Evolutionary conservation across 1,140 invertebrate species (phyloP).

Genomic region (Caenorhabditis tropicalis): DNA sequence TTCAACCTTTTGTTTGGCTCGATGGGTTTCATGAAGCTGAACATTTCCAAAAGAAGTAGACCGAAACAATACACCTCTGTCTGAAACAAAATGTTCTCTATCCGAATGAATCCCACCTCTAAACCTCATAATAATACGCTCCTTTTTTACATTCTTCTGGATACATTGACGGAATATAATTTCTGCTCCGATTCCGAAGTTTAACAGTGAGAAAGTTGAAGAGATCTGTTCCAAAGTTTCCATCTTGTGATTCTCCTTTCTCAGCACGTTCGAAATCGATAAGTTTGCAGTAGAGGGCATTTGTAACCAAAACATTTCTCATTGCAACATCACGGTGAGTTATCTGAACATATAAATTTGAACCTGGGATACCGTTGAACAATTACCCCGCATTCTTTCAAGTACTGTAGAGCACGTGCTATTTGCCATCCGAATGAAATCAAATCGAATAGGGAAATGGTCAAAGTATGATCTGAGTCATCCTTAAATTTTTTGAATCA

Average conservation of each 20-base stretch:
- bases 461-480: background rate
- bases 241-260: background rate
- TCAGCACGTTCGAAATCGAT: background rate
- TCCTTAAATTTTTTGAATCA: too few relatives aligned
- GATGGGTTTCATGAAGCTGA: background rate
- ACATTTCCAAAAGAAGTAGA: background rate
- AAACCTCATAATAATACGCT: conserved; percentile 2
- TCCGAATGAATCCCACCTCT: background rate
- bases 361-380: background rate
- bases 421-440: background rate
- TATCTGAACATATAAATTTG: background rate
- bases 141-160: background rate
- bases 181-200: too few relatives aligned
- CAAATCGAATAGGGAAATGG: background rate
- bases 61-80: conserved; percentile 16
- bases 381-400: background rate
- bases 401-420: background rate
- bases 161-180: background rate
- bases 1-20: background rate
- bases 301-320: background rate
- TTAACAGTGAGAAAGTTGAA: background rate
- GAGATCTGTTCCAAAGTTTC: background rate
- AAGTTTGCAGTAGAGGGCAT: background rate
- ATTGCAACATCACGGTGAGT: conserved; percentile 10
- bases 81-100: background rate